These are phyloP conservation scores for Ferdinandea cuprea DNA, from an alignment of 2,888 invertebrate species.

Conservation along the genomic window DNA sequence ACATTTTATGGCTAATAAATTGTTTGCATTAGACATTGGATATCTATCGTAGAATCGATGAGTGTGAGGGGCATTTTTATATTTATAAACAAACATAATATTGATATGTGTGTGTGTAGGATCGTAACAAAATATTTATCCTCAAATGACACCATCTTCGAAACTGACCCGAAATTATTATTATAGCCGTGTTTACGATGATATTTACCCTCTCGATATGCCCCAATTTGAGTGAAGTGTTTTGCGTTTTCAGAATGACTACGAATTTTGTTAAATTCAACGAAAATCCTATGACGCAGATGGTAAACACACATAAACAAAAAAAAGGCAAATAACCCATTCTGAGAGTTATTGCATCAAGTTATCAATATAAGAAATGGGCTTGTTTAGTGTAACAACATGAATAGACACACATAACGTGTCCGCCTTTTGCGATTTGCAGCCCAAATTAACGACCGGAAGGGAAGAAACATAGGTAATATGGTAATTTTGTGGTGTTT, in stretches of 20 bases:
- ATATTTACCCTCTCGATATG: conserved; percentile 12
- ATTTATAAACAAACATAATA: background rate
- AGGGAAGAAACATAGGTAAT: too few species aligned
- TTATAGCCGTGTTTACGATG: conserved; percentile 3
- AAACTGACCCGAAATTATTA: conserved; percentile 3
- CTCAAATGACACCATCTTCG: background rate
- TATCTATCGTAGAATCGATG: background rate
- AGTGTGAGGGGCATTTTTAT: background rate
- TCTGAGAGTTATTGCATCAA: too few species aligned
- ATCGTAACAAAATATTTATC: background rate
- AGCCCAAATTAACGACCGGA: too few species aligned
- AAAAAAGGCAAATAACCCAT: background rate
- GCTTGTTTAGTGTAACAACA: too few species aligned
- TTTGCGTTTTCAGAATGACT: background rate
- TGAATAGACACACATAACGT: too few species aligned
- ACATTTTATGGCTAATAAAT: conserved; percentile 35
- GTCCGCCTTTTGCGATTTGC: too few species aligned
- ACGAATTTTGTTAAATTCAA: background rate
- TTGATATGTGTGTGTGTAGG: background rate
- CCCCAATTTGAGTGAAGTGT: background rate
- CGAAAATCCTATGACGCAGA: background rate
- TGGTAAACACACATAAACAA: background rate
- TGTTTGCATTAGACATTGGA: background rate
- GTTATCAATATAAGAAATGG: too few species aligned
- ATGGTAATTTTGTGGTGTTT: too few species aligned